Evolutionary conservation across 2,113 vertebrate species (phyloP), one percentile per base, ranked within the genome.

Genomic region (Copsychus sechellarum): DNA sequence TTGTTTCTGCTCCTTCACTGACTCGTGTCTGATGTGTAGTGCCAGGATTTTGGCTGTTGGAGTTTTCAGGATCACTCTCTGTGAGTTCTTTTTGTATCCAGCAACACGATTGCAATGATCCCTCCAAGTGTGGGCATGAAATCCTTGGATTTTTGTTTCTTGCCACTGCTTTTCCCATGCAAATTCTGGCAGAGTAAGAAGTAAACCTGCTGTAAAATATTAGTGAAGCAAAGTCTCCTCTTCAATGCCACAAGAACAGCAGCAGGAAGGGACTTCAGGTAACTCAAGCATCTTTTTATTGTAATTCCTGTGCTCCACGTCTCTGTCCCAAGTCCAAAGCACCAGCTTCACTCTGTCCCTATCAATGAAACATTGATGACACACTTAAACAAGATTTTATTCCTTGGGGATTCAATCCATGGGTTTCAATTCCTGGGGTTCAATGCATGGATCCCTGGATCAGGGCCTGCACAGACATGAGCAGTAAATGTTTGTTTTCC

Each of bases 221-320:
- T 2, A 62, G 38, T 12, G 42, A 54, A 34, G 18, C 29, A 70
- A 73, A 57, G 6, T 34, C 34, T 50, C 24, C 17, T 65, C 18
- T 64, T 64, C 36, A 25, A 12, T 14, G 40, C 53, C n/a, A 36
- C 25, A 42, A 71, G 34, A 62, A 29, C 23, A 58, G 60, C 36
- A 62, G 5, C 7, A 69, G 48, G n/a, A 78, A 20, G 48, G 40
- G n/a, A 18, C 7, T 76, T n/a, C 4, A 38, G 51, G 51, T 23
- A 24, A 38, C 33, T 7, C 0, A 2, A n/a, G 29, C n/a, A 51
- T 6, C 31, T 47, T 24, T 5, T 17, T 6, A 4, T 17, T 1
- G 1, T 6, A 4, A 33, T 45, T 71, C 40, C 38, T 47, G 2
- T 36, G 40, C 57, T 25, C 40, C 17, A 51, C 45, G 45, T 24